phyloP scores from a whole-genome alignment of 2,888 invertebrate species.

The Branchellion lobata region DNA sequence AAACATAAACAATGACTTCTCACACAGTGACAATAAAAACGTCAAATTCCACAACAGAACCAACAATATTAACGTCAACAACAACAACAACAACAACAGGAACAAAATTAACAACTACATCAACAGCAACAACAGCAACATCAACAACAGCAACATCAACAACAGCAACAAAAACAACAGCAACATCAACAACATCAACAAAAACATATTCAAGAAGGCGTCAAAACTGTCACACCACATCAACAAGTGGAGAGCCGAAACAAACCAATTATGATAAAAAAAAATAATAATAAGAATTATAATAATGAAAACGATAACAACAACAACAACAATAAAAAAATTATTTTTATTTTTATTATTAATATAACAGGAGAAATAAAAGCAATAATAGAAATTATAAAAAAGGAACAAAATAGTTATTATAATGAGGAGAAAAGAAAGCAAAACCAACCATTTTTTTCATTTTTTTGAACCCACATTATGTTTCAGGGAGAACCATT shows the following conservation, averaged over 20 bases:
- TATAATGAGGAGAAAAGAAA: too few species aligned
- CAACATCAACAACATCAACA: neutral
- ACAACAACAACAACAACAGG: neutral
- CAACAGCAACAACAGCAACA: neutral
- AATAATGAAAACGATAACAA: too few species aligned
- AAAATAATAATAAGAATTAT: too few species aligned
- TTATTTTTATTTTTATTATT: too few species aligned
- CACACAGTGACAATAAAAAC: neutral
- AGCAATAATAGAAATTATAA: too few species aligned
- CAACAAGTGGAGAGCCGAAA: constrained; percentile 49
- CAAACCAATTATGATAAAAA: constrained; percentile 45
- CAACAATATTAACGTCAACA: neutral
- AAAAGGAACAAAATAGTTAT: too few species aligned
- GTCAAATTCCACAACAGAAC: neutral
- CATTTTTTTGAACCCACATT: too few species aligned
- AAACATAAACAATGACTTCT: neutral
- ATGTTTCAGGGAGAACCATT: too few species aligned
- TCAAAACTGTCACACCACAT: constrained; percentile 47
- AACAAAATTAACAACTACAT: neutral
- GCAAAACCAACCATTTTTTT: too few species aligned
- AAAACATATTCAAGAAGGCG: constrained; percentile 13
- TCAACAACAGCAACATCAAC: neutral
- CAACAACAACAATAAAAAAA: too few species aligned
- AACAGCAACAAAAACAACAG: neutral
- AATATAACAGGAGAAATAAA: too few species aligned